Conservation (phyloP, 2,113 vertebrate species). For the Meles meles region DNA sequence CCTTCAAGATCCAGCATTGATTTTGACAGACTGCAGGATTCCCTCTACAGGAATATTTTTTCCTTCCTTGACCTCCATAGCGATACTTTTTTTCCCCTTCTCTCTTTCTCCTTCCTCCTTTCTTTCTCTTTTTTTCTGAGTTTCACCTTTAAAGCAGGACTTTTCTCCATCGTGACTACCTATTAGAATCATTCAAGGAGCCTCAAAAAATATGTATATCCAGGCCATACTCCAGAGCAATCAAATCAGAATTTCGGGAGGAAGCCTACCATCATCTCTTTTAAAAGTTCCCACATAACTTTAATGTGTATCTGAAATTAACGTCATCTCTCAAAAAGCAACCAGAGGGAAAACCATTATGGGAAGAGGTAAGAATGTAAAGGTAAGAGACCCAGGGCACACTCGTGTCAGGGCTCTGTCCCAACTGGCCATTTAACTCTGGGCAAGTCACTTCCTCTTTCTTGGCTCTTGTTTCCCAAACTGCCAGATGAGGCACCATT, state of each 20-base stretch:
- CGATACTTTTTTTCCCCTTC: neutral
- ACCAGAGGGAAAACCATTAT: neutral
- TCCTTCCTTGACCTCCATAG: neutral
- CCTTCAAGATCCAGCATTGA: neutral
- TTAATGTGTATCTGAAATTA: neutral
- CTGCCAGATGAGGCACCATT: neutral
- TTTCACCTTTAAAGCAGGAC: neutral
- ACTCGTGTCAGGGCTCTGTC: neutral
- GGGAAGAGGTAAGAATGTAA: neutral
- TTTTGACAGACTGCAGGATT: neutral
- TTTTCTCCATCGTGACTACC: neutral
- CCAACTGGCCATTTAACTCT: neutral
- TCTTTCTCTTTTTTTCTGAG: neutral
- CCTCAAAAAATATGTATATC: neutral
- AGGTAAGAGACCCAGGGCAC: neutral
- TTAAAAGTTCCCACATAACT: neutral
- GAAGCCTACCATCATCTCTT: neutral
- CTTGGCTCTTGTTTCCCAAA: neutral
- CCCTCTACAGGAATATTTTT: neutral
- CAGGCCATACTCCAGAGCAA: neutral
- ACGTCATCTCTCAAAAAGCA: neutral
- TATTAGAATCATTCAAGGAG: neutral
- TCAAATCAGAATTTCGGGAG: neutral
- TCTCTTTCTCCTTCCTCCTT: neutral
- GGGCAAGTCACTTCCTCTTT: neutral